These are phyloP conservation scores for Coilia nasus DNA, from an alignment of 2,797 vertebrate species.

Conservation along the genomic window DNA sequence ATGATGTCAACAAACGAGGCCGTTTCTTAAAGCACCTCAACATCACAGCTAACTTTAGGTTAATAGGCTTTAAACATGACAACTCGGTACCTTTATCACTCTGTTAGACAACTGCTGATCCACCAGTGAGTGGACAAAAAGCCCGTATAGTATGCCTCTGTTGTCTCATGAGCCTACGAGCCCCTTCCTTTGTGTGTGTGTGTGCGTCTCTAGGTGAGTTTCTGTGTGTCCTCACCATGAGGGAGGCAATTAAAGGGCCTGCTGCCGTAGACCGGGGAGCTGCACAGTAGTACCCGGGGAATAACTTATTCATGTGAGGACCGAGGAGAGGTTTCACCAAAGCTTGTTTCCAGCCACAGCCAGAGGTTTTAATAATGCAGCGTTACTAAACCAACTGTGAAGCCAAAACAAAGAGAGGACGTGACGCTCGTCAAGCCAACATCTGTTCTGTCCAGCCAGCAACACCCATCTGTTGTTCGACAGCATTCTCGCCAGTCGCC, in stretches of 20 bases:
- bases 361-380: slow-evolving; percentile 51
- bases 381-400: slow-evolving; percentile 32
- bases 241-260: not conserved
- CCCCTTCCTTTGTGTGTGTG: not conserved
- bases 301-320: slow-evolving; percentile 51
- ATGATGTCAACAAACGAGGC: not conserved
- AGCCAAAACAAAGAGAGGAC: slow-evolving; percentile 20
- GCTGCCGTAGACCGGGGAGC: not conserved
- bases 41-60: too few relatives aligned
- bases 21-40: not conserved
- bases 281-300: not conserved
- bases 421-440: slow-evolving; percentile 17
- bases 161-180: too few relatives aligned
- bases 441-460: not conserved
- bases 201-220: not conserved
- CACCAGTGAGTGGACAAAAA: too few relatives aligned
- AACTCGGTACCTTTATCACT: too few relatives aligned
- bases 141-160: too few relatives aligned
- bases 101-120: too few relatives aligned
- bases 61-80: too few relatives aligned
- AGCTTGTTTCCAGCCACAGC: slow-evolving; percentile 43
- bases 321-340: slow-evolving; percentile 37
- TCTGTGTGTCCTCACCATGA: not conserved
- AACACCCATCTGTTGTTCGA: not conserved
- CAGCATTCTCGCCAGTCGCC: not conserved